These are phyloP conservation scores for Gasterosteus aculeatus DNA, from an alignment of 2,113 vertebrate species.

Conservation along the genomic window DNA sequence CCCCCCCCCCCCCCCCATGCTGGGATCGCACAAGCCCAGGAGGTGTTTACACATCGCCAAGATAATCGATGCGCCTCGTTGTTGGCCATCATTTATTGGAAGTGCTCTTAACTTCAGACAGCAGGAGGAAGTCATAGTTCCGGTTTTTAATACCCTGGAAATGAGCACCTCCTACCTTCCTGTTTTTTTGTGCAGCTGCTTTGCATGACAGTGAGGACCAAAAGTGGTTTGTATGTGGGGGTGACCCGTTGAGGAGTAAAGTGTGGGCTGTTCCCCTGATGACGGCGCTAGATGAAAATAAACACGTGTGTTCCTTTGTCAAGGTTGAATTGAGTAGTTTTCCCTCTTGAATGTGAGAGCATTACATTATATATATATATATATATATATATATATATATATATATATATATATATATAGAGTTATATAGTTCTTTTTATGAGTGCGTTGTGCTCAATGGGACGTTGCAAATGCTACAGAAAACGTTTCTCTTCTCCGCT, in stretches of 20 bases:
- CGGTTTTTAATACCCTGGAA: not conserved
- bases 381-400: not conserved
- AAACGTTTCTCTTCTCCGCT: too few relatives aligned
- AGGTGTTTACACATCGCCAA: not conserved
- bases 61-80: constrained; percentile 9
- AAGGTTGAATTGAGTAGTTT: not conserved
- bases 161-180: not conserved
- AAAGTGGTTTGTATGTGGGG: not conserved
- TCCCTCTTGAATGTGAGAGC: not conserved
- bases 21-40: constrained; percentile 23
- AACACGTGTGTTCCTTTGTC: too few relatives aligned
- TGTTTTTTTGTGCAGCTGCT: not conserved
- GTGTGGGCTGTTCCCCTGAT: not conserved
- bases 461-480: too few relatives aligned
- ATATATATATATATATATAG: not conserved
- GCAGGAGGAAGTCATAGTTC: constrained; percentile 4
- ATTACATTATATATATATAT: not conserved
- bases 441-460: too few relatives aligned
- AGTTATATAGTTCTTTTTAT: too few relatives aligned
- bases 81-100: not conserved
- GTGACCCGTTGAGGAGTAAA: not conserved
- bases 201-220: not conserved
- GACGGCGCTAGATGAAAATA: too few relatives aligned
- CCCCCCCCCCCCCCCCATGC: not conserved
- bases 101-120: constrained; percentile 3